Evolutionary conservation across 2,888 invertebrate genomes (phyloP).

Genomic region (Cinara cedri): DNA sequence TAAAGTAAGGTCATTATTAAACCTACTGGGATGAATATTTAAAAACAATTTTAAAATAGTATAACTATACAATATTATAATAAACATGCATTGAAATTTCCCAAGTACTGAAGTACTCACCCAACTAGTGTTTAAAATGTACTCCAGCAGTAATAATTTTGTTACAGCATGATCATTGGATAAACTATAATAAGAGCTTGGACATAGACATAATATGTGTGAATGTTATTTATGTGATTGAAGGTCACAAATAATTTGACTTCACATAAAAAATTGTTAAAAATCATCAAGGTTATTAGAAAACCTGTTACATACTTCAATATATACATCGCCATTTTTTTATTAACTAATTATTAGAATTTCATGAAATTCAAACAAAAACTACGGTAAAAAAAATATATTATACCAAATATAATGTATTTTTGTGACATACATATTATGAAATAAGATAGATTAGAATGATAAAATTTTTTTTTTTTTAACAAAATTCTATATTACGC

Average conservation of each 20-base stretch:
- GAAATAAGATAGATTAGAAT: too few relatives aligned
- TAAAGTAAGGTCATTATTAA: neutral
- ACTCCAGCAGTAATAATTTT: neutral
- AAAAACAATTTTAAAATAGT: neutral
- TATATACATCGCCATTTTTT: neutral
- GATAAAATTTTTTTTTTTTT: too few relatives aligned
- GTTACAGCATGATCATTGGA: slow-evolving; percentile 7
- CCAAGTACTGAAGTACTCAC: neutral
- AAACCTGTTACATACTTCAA: neutral
- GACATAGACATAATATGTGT: slow-evolving; percentile 1
- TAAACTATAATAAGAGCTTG: neutral
- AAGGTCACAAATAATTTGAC: slow-evolving; percentile 31
- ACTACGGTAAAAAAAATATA: too few relatives aligned
- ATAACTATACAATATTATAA: neutral
- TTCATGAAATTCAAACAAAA: too few relatives aligned
- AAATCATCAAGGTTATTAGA: slow-evolving; percentile 37
- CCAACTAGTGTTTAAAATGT: neutral
- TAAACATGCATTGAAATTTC: neutral
- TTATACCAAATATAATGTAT: too few relatives aligned
- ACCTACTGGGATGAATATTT: neutral
- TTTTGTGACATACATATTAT: too few relatives aligned
- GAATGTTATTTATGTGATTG: neutral
- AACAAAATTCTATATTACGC: too few relatives aligned
- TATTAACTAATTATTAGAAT: too few relatives aligned
- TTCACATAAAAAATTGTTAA: neutral